A percentile compares a stretch with the other conserved stretches of the same genome.
These are phyloP conservation scores for Spatulosminthurus flaviceps DNA, from an alignment of 2,888 invertebrate species.

Conservation along the genomic window DNA sequence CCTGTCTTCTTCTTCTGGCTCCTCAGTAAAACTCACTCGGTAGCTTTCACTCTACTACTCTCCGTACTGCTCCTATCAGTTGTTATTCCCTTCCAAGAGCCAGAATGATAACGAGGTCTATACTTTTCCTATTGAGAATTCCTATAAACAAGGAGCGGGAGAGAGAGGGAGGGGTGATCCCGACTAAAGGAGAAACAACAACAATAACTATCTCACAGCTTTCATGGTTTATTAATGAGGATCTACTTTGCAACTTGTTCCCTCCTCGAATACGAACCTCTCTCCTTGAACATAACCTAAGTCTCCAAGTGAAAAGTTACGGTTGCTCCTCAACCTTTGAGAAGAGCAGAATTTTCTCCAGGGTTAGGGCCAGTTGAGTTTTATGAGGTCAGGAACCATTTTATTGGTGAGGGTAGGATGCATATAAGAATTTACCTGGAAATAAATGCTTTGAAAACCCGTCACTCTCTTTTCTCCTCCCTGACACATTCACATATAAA, in stretches of 20 bases:
- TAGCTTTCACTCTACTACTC: no score
- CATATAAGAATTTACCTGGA: no score
- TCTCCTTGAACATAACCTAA: neutral
- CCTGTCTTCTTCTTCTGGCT: no score
- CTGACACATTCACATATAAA: no score
- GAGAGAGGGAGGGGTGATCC: neutral
- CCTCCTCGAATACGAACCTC: neutral
- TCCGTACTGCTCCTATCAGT: no score
- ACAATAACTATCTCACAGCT: neutral
- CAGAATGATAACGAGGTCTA: neutral
- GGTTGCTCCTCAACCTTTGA: neutral
- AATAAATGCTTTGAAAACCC: no score
- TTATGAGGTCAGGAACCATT: neutral
- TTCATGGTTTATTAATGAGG: conserved; percentile 7
- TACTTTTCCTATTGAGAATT: no score
- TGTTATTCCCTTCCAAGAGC: no score
- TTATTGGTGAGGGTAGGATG: no score
- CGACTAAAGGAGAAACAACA: neutral
- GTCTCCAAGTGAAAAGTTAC: neutral
- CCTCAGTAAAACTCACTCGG: no score
- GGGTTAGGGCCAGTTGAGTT: neutral
- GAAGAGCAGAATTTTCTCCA: neutral
- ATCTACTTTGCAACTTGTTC: neutral
- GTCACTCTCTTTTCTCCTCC: no score
- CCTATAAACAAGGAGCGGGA: neutral